Base-by-base conservation (phyloP, 1,140 invertebrate species). In the Aphidius ervi region DNA sequence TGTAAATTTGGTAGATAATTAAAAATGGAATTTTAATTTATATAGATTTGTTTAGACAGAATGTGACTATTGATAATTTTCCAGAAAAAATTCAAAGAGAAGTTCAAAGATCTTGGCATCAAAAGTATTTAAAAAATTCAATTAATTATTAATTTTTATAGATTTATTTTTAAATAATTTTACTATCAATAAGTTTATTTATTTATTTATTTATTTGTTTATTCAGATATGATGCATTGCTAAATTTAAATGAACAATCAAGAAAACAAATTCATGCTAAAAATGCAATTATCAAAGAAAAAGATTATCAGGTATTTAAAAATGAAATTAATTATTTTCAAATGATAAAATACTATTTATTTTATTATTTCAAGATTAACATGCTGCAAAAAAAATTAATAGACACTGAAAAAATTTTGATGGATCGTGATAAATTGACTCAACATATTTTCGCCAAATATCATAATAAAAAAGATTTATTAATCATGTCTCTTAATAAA, bases 11-110 rank as follows among this genome's bases (percentile, higher is more conserved):
- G 16, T 5, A 16, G 39, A 16, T 5, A 6, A 37, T 40, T 5
- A 37, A 42, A 40, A 42, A 40, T 39, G 50, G 6, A 42, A 43
- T 55, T 37, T 55, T 46, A 23, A 41, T 61, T 9, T 47, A 45
- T 62, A 23, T 54, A 73, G 71, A 73, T 68, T 67, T 73, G 65
- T 73, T 73, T 46, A 62, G 71, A 6, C 66, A 67, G 40, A 72
- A 65, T 40, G 70, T 69, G 3, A 70, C 68, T 5, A 66, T 65
- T 0, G 58, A 68, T 4, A 42, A 63, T 6, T 49, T 73, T 23
- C 71, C 71, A 0, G 62, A 67, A 41, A 43, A 59, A 6, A 56
- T 73, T 41, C 69, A 61, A 31, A 68, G 40, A 41, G 58, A 69
- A 60, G 66, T 72, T 4, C 66, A 70, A 47, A 65, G 61, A 23